These are phyloP conservation scores for Podarcis siculus DNA, from an alignment of 2,797 vertebrate species.

Conservation along the genomic window DNA sequence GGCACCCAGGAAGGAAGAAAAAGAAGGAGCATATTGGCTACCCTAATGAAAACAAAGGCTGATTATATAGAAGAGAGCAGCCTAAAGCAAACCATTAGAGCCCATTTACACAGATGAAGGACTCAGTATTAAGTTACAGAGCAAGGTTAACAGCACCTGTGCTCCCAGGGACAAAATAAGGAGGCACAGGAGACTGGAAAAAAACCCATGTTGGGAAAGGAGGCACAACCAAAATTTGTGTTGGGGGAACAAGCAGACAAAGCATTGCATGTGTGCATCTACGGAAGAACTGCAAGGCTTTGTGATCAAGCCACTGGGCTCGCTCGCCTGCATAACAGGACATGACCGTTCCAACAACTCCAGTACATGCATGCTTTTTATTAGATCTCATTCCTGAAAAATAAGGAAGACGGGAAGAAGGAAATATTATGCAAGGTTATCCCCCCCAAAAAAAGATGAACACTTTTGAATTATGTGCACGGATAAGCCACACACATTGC, in stretches of 20 bases:
- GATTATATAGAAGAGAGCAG: conserved; percentile 12
- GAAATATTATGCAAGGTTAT: no score
- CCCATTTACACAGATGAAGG: background rate
- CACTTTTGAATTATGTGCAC: no score
- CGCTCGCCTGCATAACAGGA: background rate
- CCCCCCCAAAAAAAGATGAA: no score
- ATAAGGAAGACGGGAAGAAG: background rate
- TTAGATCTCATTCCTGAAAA: background rate
- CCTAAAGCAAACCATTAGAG: conserved; percentile 8
- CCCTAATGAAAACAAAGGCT: conserved; percentile 22
- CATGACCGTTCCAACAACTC: no score
- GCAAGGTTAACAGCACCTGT: background rate
- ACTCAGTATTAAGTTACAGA: conserved; percentile 19
- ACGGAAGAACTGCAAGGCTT: background rate
- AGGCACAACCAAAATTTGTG: background rate
- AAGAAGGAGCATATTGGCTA: background rate
- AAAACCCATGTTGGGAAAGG: background rate
- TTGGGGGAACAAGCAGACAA: background rate
- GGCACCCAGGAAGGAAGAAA: background rate
- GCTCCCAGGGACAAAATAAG: background rate
- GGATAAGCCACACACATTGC: no score
- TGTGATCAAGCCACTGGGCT: background rate
- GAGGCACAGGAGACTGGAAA: background rate
- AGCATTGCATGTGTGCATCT: no score
- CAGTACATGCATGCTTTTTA: background rate